Evolutionary conservation across 2,797 vertebrate species (phyloP).

Genomic region (Gambelia wislizenii): DNA sequence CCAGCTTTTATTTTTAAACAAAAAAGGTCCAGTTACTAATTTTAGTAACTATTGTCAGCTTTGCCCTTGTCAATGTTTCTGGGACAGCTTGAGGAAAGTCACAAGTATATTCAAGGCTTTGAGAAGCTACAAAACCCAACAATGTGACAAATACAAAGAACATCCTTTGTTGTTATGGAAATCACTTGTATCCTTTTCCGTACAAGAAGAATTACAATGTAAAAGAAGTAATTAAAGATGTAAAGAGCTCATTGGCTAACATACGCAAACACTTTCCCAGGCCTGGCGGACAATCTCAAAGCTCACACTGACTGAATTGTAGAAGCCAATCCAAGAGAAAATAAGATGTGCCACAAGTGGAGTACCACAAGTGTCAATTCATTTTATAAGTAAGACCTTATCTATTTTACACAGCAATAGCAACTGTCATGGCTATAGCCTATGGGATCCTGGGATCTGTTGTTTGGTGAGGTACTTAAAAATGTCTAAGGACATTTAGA

Average conservation of each 20-base stretch:
- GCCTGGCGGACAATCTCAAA: too few relatives aligned
- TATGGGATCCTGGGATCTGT: too few relatives aligned
- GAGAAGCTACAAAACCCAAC: not conserved
- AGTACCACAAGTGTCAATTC: too few relatives aligned
- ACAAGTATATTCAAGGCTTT: not conserved
- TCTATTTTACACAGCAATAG: too few relatives aligned
- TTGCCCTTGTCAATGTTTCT: not conserved
- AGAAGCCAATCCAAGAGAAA: not conserved
- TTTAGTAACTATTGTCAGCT: constrained; percentile 24
- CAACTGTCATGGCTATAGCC: too few relatives aligned
- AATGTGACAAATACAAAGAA: not conserved
- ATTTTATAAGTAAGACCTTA: too few relatives aligned
- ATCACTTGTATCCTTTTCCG: not conserved
- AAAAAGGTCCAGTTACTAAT: not conserved
- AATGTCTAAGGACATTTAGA: too few relatives aligned
- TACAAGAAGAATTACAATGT: not conserved
- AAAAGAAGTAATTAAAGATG: constrained; percentile 1
- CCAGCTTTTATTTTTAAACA: constrained; percentile 20
- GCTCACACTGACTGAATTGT: too few relatives aligned
- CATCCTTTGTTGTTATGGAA: not conserved
- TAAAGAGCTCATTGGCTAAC: not conserved
- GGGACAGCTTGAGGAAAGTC: not conserved
- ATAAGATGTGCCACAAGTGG: not conserved
- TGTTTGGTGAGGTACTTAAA: too few relatives aligned
- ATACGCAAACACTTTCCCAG: not conserved